phyloP scores from a whole-genome alignment of 2,797 vertebrate species.

The Falco columbarius region DNA sequence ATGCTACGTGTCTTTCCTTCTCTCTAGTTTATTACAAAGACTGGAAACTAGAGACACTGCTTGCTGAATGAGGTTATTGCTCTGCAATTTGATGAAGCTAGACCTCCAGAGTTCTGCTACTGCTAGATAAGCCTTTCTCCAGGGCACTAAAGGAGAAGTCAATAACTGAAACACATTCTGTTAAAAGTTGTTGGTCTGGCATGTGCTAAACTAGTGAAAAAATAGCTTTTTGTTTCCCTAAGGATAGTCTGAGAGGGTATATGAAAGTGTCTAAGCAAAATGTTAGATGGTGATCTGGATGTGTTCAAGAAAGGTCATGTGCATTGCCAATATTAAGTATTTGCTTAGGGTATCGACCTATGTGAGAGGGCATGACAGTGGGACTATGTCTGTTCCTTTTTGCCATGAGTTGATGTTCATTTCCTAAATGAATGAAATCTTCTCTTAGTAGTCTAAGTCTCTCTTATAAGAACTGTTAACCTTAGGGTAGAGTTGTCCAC shows the following conservation, averaged over 20 bases:
- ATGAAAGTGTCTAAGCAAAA: conserved; percentile 26
- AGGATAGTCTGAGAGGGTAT: not conserved
- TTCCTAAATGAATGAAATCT: not conserved
- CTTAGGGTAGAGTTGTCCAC: not conserved
- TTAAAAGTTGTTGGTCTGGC: not conserved
- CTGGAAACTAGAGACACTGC: not conserved
- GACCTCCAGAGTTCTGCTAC: not conserved
- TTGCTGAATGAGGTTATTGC: not conserved
- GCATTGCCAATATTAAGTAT: not conserved
- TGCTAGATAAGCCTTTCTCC: not conserved
- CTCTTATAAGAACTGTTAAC: not conserved
- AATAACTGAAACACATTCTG: not conserved
- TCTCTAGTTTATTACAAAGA: not conserved
- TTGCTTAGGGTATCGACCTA: not conserved
- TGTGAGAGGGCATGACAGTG: not conserved
- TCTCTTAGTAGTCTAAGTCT: not conserved
- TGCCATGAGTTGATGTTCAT: not conserved
- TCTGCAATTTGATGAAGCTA: not conserved
- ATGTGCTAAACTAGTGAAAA: not conserved
- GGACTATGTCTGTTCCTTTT: not conserved
- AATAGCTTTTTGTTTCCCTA: not conserved
- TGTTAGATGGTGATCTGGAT: conserved; percentile 10
- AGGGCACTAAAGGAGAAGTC: not conserved
- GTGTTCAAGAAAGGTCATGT: conserved; percentile 5
- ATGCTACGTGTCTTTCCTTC: not conserved